These are phyloP conservation scores for Tetranychus cinnabarinus DNA, from an alignment of 1,140 invertebrate genomes.

Conservation along the genomic window DNA sequence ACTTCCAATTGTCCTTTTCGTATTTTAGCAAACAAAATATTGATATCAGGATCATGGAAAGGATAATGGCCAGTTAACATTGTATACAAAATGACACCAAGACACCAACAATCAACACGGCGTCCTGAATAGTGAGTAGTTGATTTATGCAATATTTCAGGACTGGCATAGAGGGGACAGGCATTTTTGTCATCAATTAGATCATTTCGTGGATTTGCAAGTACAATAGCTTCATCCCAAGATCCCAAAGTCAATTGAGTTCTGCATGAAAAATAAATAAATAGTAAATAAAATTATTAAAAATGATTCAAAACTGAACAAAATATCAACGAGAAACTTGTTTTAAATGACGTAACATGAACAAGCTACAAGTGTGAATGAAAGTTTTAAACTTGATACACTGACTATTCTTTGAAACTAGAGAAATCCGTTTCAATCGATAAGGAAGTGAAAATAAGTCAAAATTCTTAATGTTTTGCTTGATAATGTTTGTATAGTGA, in stretches of 20 bases:
- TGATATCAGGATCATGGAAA: slow-evolving; percentile 76
- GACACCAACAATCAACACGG: slow-evolving; percentile 83
- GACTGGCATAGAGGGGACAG: slow-evolving; percentile 87
- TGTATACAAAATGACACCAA: slow-evolving; percentile 85
- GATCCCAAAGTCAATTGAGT: slow-evolving; percentile 71
- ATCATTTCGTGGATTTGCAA: slow-evolving; percentile 45
- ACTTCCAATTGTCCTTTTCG: slow-evolving; percentile 61
- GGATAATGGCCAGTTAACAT: slow-evolving; percentile 91
- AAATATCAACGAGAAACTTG: neutral
- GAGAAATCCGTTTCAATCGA: too few species aligned
- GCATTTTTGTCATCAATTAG: slow-evolving; percentile 71
- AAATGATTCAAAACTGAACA: neutral
- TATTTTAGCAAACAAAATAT: slow-evolving; percentile 70
- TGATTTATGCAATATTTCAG: slow-evolving; percentile 30
- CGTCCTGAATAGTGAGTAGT: slow-evolving; percentile 68
- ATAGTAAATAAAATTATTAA: neutral
- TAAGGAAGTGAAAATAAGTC: too few species aligned
- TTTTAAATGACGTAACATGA: too few species aligned
- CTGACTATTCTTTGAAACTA: too few species aligned
- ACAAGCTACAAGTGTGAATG: too few species aligned
- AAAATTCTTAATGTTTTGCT: too few species aligned
- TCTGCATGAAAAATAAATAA: slow-evolving; percentile 34
- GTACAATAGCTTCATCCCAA: slow-evolving; percentile 73
- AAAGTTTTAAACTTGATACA: too few species aligned
- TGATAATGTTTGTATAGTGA: too few species aligned